These are phyloP conservation scores for Dendrophyllia cribrosa DNA, from an alignment of 64 coral and sea anemone species.

Conservation along the genomic window DNA sequence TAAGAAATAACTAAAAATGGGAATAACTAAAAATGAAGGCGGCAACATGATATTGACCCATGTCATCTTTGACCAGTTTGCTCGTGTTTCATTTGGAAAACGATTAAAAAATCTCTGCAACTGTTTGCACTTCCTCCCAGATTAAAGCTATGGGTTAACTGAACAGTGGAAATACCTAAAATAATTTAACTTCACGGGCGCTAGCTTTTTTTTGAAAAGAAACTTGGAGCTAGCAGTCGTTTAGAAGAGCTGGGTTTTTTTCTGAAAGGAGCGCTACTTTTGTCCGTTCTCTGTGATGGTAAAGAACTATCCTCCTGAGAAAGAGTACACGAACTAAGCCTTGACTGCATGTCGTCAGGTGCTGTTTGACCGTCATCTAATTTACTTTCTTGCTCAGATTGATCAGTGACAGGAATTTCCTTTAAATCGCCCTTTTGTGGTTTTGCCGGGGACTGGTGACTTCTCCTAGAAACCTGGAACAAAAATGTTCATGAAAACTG, in stretches of 20 bases:
- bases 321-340: too few species aligned
- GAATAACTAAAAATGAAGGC: too few species aligned
- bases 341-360: too few species aligned
- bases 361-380: not conserved
- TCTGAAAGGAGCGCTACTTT: not conserved
- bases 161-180: too few species aligned
- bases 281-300: not conserved
- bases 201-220: conserved; percentile 22
- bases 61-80: too few species aligned
- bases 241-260: not conserved
- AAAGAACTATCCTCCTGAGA: not conserved
- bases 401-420: not conserved
- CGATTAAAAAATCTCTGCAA: too few species aligned
- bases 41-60: too few species aligned
- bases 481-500: not conserved
- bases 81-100: too few species aligned
- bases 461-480: conserved; percentile 15
- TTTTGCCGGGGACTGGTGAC: conserved; percentile 15
- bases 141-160: too few species aligned
- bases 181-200: not conserved
- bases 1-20: too few species aligned
- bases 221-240: conserved; percentile 19
- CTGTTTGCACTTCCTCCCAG: too few species aligned
- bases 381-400: not conserved
- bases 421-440: not conserved